A percentile compares a stretch with the other conserved stretches of the same genome.
These are phyloP conservation scores for Silurus meridionalis DNA, from an alignment of 2,113 vertebrate species.

Conservation along the genomic window DNA sequence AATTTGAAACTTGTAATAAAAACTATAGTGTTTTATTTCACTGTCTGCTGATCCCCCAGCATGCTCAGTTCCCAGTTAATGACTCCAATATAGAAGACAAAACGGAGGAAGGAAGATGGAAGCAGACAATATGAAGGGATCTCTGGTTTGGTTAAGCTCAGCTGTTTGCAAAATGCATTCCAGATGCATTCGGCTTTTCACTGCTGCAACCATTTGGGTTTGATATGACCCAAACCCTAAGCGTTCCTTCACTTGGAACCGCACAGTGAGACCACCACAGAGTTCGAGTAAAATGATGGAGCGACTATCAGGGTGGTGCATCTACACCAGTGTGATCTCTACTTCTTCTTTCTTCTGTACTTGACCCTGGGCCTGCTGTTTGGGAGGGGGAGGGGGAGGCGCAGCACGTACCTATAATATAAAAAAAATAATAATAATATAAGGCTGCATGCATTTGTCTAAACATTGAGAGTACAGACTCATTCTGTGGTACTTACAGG, in stretches of 20 bases:
- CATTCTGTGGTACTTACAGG: constrained; percentile 63
- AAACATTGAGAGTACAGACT: not conserved
- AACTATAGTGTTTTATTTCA: not conserved
- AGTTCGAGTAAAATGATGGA: constrained; percentile 22
- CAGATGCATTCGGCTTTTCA: constrained; percentile 30
- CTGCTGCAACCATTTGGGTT: not conserved
- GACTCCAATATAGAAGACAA: constrained; percentile 6
- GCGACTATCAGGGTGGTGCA: constrained; percentile 26
- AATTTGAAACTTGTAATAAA: not conserved
- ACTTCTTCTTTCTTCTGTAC: constrained; percentile 75
- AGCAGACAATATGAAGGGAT: not conserved
- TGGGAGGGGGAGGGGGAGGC: constrained; percentile 73
- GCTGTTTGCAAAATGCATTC: constrained; percentile 30
- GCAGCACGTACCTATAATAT: constrained; percentile 69
- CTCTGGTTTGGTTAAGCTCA: not conserved
- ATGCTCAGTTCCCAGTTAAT: not conserved
- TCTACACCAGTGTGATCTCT: constrained; percentile 75
- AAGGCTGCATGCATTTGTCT: not conserved
- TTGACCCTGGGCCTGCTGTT: constrained; percentile 75
- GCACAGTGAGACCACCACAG: constrained; percentile 18
- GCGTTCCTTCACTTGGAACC: constrained; percentile 15
- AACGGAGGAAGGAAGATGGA: not conserved
- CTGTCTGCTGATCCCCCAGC: not conserved
- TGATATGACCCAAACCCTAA: not conserved
- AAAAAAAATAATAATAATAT: not conserved